Evolutionary conservation across 2,113 vertebrate genomes (phyloP), one percentile per base, ranked within the genome.

Genomic region (Pluvianellus socialis): DNA sequence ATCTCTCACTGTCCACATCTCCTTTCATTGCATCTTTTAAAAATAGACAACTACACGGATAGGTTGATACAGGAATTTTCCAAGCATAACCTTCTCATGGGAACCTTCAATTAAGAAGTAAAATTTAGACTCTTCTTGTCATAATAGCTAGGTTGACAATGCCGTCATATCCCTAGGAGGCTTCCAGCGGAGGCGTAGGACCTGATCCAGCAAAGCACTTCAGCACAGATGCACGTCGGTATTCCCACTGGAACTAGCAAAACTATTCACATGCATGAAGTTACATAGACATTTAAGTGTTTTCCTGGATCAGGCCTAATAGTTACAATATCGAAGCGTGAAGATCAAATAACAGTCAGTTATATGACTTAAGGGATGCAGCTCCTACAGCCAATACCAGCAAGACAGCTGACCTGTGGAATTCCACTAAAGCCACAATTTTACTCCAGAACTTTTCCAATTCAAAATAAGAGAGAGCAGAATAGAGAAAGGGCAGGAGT

Each of bases 181-280:
- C 44, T 94, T 91, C 52, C 56, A 90, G 68, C 9, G 1, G 68
- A 71, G 86, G 56, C 4, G 0, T 8, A 88, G 88, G 65, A 93
- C 83, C 68, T 84, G 86, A 89, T 80, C 86, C 88, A 94, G 80
- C 16, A 86, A 92, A 94, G 75, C 82, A 88, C 94, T 95, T 86
- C 61, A 79, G 88, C 72, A 72, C 86, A 90, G 83, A 93, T 88
- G 56, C 68, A 67, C 7, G 49, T 33, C 1, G 0, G 62, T 67
- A 94, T 81, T 95, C 94, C 93, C 94, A 72, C 35, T 0, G 10
- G 80, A 94, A 94, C 14, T 3, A 85, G 77, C 27, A 63, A 9
- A 93, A 93, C 65, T 79, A 61, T 61, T 91, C 76, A 72, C 40
- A 62, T 26, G 76, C 94, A 92, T 92, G 79, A 86, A 61, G 65